A percentile compares a stretch with the other conserved stretches of the same genome.
Evolutionary conservation across 2,797 vertebrate species (phyloP).

Genomic region (Nyctalus aviator): DNA sequence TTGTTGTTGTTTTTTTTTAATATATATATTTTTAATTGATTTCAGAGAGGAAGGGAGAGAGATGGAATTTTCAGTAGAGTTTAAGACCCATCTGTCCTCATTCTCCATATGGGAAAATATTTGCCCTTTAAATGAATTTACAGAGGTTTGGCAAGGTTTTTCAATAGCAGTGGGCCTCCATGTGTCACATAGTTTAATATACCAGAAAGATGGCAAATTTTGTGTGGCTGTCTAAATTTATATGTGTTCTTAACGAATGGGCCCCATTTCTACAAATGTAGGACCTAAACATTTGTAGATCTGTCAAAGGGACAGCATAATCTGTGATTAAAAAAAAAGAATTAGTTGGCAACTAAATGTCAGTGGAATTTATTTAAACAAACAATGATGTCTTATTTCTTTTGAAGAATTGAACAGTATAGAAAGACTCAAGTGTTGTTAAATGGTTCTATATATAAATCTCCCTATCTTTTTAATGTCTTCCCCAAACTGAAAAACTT

Average conservation of each 20-base stretch:
- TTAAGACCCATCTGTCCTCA: not conserved
- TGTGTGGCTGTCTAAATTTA: not conserved
- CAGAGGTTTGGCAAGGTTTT: not conserved
- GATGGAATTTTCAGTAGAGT: not conserved
- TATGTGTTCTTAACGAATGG: not conserved
- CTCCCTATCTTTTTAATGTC: not conserved
- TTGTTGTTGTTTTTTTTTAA: not conserved
- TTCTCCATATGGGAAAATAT: not conserved
- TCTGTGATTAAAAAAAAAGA: not conserved
- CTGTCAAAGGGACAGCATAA: not conserved
- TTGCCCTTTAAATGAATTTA: not conserved
- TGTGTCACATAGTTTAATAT: not conserved
- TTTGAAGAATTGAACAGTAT: not conserved
- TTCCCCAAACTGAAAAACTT: not conserved
- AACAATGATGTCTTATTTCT: not conserved
- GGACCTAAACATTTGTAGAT: not conserved
- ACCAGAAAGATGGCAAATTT: not conserved
- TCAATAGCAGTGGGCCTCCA: not conserved
- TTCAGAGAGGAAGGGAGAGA: too few species aligned
- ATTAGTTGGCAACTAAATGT: not conserved
- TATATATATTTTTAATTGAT: too few species aligned
- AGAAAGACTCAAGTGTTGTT: not conserved
- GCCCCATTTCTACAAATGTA: not conserved
- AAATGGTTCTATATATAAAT: not conserved
- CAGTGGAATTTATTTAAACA: not conserved